phyloP scores from a whole-genome alignment of 1,140 invertebrate species.

The Neodiprion pinetum region DNA sequence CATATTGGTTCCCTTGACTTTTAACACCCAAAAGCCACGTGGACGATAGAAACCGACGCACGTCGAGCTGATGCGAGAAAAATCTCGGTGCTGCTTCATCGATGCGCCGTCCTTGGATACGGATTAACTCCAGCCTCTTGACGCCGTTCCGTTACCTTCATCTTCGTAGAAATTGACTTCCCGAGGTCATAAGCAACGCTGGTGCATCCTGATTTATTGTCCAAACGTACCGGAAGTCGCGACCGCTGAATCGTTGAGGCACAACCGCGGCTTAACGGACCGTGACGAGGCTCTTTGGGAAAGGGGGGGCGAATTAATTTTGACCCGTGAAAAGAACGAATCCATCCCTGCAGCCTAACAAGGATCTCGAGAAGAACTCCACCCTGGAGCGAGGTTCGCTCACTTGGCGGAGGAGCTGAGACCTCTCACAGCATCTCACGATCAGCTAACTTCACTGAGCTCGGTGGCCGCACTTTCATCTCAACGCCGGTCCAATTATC shows the following conservation, averaged over 20 bases:
- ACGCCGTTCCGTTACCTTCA: too few relatives aligned
- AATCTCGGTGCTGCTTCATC: too few relatives aligned
- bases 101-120: too few relatives aligned
- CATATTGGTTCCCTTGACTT: neutral
- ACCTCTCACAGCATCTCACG: neutral
- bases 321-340: neutral
- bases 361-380: neutral
- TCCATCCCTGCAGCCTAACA: constrained; percentile 3
- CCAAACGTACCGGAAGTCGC: too few relatives aligned
- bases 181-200: too few relatives aligned
- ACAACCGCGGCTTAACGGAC: too few relatives aligned
- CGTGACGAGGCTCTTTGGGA: neutral
- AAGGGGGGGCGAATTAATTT: neutral
- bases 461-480: constrained; percentile 3
- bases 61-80: too few relatives aligned
- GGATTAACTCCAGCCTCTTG: too few relatives aligned
- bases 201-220: too few relatives aligned
- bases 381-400: neutral
- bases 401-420: neutral
- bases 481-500: constrained; percentile 6
- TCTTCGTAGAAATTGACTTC: too few relatives aligned
- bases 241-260: too few relatives aligned
- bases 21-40: neutral
- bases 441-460: neutral
- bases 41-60: neutral